A percentile compares a stretch with the other conserved stretches of the same genome.
These are phyloP conservation scores for Aurelia aurita DNA, from an alignment of 30 jellyfish, hydroid and myxozoan species.

Conservation along the genomic window DNA sequence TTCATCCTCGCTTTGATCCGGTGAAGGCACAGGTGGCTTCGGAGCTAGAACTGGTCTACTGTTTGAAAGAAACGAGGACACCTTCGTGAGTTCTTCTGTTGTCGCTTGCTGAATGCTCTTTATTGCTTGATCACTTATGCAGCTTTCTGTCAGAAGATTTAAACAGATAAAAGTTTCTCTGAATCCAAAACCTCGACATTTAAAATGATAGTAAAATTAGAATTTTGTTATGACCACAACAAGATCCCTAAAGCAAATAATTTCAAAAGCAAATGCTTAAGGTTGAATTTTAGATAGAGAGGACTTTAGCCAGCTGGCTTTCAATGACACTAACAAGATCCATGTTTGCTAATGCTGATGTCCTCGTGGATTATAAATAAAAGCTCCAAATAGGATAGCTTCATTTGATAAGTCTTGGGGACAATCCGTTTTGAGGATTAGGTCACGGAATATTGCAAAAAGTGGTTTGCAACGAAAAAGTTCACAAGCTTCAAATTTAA, in stretches of 20 bases:
- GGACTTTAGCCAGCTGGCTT: no score
- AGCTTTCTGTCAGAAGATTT: slow-evolving; percentile 14
- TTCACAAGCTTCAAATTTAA: no score
- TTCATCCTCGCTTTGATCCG: slow-evolving; percentile 25
- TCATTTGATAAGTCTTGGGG: no score
- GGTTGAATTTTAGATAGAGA: no score
- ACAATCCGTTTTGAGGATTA: no score
- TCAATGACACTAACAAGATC: no score
- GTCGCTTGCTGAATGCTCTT: slow-evolving; percentile 61
- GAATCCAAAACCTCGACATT: not conserved
- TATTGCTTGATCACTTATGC: slow-evolving; percentile 31
- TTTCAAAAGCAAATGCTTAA: not conserved
- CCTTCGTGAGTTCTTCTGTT: slow-evolving; percentile 20
- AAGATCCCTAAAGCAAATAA: not conserved
- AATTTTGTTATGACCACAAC: no score
- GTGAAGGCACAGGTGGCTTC: slow-evolving; percentile 65
- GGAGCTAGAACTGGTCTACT: slow-evolving; percentile 7
- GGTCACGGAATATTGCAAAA: no score
- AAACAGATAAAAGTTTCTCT: not conserved
- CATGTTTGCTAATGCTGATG: no score
- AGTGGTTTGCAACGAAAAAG: no score
- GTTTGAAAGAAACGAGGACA: slow-evolving; percentile 23
- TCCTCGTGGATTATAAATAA: no score
- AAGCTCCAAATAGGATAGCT: no score
- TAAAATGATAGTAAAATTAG: not conserved